Conservation (phyloP, 2,797 vertebrate species). For the Hipposideros larvatus region DNA sequence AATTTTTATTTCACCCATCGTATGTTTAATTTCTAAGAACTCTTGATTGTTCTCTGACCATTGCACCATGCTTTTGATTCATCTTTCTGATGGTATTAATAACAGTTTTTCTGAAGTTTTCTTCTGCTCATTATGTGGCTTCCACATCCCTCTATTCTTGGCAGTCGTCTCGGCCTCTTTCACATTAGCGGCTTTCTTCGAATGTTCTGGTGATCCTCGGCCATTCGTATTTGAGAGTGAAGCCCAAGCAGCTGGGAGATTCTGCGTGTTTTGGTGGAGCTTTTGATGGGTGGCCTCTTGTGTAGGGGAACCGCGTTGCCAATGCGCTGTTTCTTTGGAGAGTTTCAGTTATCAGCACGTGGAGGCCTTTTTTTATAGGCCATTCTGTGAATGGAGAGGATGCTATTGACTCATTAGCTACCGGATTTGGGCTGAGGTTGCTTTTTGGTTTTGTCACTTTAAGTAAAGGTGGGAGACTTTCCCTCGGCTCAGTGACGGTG, state of each 20-base stretch:
- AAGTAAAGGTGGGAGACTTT: background rate
- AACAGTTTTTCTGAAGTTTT: background rate
- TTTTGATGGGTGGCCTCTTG: background rate
- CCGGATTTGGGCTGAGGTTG: background rate
- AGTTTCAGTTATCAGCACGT: background rate
- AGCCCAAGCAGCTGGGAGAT: background rate
- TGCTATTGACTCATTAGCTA: background rate
- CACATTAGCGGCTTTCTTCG: background rate
- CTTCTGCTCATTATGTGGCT: background rate
- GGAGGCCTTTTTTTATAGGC: background rate
- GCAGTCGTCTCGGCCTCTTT: background rate
- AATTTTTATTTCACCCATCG: background rate
- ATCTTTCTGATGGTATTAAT: background rate
- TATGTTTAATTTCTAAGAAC: background rate
- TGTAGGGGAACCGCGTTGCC: background rate
- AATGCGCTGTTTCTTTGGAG: background rate
- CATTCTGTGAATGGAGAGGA: background rate
- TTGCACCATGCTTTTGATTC: background rate
- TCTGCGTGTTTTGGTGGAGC: background rate
- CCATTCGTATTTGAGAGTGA: background rate
- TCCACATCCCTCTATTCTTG: background rate
- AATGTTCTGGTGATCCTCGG: background rate
- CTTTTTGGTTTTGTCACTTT: background rate
- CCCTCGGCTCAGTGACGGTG: background rate
- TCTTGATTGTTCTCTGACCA: background rate